Base-by-base conservation (phyloP, 2,797 vertebrate genomes). In the Leptoclinus maculatus region DNA sequence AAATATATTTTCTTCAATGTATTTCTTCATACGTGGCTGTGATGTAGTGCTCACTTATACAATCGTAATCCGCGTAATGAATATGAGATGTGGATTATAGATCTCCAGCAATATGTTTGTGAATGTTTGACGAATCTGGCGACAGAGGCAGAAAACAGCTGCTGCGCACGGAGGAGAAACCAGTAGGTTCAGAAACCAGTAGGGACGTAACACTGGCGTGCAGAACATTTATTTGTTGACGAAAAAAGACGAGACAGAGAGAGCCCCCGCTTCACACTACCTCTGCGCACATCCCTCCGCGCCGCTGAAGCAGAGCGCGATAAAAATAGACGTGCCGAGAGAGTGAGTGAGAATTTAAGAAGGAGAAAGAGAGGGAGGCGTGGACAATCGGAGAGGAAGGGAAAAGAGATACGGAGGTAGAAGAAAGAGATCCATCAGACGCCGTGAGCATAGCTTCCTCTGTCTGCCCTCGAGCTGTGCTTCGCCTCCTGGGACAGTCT, bases 401-500 rank as follows among this genome's bases (percentile, higher is more conserved):
- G 39, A 11, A 21, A 6, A 53, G 21, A 64, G 49, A 70, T 3
- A 51, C 5, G 36, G 29, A 27, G 34, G 39, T 9, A 62, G 71
- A 54, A 39, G 23, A 53, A 12, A 65, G 38, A 41, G 21, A 60
- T 68, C 66, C 60, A 67, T 60, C 56, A 80, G 47, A 70, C 25
- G 47, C 21, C 41, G 34, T 21, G 59, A 74, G 71, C 54, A 32
- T 66, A 51, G 71, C 71, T 71, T 64, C 66, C 56, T 57, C 36
- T 49, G 68, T 66, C 70, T 83, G 73, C 38, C 51, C 83, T 69
- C 13, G 9, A 71, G 83, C 80, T 51, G 53, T 39, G 49, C 77
- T 41, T 0, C 2, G 2, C 41, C 85, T 43, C 71, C 57, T 58
- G 83, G 74, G 85, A 82, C 71, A 68, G 59, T 64, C 69, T 77